These are phyloP conservation scores for Poecilia picta DNA, from an alignment of 2,797 vertebrate species.

Conservation along the genomic window DNA sequence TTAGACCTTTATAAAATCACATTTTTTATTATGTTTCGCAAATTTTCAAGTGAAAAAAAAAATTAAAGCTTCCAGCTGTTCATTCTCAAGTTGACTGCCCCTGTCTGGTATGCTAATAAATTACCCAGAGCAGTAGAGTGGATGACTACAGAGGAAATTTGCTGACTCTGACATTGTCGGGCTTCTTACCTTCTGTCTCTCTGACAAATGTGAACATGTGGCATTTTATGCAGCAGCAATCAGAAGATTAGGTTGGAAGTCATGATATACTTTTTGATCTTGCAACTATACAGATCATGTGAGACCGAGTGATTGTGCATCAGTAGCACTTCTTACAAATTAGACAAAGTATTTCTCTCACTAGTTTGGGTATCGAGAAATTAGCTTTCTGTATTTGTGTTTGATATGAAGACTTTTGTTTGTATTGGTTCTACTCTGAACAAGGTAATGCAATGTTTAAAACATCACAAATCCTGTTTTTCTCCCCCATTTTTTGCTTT, in stretches of 20 bases:
- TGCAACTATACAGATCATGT: background rate
- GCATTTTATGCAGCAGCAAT: conserved; percentile 11
- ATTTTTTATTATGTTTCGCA: background rate
- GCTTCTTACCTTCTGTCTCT: conserved; percentile 1
- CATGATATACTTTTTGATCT: background rate
- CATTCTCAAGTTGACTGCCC: background rate
- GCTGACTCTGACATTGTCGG: background rate
- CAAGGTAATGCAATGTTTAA: background rate
- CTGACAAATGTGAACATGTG: conserved; percentile 29
- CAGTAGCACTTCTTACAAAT: background rate
- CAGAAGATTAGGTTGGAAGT: background rate
- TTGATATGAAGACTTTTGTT: background rate
- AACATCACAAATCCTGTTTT: background rate
- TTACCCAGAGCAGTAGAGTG: background rate
- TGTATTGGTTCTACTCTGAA: background rate
- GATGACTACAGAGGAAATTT: background rate
- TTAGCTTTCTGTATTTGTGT: background rate
- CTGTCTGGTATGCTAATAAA: background rate
- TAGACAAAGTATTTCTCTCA: background rate
- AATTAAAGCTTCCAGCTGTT: background rate
- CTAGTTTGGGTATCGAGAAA: background rate
- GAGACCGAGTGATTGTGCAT: background rate
- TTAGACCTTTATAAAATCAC: background rate
- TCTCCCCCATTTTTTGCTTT: background rate
- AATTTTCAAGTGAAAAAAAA: background rate